Evolutionary conservation across 2,113 vertebrate genomes (phyloP), one percentile per base, ranked within the genome.

Genomic region (Varanus salvator): DNA sequence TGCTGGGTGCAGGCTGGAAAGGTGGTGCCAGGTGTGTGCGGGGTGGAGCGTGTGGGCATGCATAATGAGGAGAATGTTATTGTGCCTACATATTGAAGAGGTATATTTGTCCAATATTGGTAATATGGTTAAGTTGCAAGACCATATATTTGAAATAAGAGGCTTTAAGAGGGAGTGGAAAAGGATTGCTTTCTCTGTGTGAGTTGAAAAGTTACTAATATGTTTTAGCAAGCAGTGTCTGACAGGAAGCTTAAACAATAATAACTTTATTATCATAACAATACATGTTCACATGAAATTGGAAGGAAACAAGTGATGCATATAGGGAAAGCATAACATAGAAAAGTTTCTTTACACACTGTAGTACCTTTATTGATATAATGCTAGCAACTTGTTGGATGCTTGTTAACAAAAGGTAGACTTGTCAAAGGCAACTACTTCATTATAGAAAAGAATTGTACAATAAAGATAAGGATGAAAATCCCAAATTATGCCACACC

Each of bases 221-320:
- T 19, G 1, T 54, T 68, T 78, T 78, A 85, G 57, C 21, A 86
- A n/a, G 87, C 6, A 91, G 77, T 83, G 86, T 19, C 91, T 1
- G 44, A 25, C 0, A 64, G 57, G 52, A 86, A 71, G 3, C 75
- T n/a, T 90, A 17, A 82, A 74, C 31, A 1, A n/a, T 7, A 81
- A 89, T 84, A 6, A 87, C 14, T 14, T 92, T 78, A 17, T 2
- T 87, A 92, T 90, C 34, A 64, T 78, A 90, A 85, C 25, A 78
- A 82, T 72, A 1, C 29, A 87, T 93, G 21, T 85, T n/a, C 29
- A 84, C 27, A 60, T 84, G 14, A 72, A 75, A 90, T 84, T 85
- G 38, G 64, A 66, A 81, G 50, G 50, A 69, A 84, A 68, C 29
- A 21, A 80, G n/a, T 60, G 48, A 66, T 78, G 31, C 57, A 66